Conservation (phyloP, 2,797 vertebrate species). For the Pristis pectinata region DNA sequence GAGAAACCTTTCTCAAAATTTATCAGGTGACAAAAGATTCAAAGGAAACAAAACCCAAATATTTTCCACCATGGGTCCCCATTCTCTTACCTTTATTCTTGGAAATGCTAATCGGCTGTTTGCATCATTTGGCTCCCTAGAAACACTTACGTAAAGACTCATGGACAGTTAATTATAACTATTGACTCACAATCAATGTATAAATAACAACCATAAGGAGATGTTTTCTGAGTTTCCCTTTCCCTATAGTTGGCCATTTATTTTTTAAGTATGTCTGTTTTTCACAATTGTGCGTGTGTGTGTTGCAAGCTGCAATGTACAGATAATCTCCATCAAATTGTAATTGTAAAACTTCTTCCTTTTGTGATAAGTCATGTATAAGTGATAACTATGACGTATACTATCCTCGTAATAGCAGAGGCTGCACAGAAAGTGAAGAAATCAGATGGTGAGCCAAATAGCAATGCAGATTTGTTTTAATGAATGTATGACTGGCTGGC, state of each 20-base stretch:
- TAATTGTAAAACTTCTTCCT: not conserved
- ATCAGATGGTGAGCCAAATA: not conserved
- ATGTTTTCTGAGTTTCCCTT: not conserved
- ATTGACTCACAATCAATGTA: not conserved
- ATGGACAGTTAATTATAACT: not conserved
- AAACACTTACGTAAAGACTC: not conserved
- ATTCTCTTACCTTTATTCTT: not conserved
- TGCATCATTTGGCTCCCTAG: not conserved
- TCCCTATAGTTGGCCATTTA: not conserved
- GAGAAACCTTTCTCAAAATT: not conserved
- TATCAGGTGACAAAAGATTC: not conserved
- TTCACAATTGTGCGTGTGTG: not conserved
- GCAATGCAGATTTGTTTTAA: not conserved
- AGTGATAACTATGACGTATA: not conserved
- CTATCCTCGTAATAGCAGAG: not conserved
- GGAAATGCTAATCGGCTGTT: not conserved
- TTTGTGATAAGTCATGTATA: not conserved
- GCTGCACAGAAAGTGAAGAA: not conserved
- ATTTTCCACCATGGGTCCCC: not conserved
- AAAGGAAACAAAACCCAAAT: not conserved
- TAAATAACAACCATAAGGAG: not conserved
- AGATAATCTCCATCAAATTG: not conserved
- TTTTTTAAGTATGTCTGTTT: not conserved
- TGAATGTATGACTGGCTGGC: not conserved
- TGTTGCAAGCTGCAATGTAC: not conserved